Evolutionary conservation across 2,113 vertebrate species (phyloP).

Genomic region (Colius striatus): DNA sequence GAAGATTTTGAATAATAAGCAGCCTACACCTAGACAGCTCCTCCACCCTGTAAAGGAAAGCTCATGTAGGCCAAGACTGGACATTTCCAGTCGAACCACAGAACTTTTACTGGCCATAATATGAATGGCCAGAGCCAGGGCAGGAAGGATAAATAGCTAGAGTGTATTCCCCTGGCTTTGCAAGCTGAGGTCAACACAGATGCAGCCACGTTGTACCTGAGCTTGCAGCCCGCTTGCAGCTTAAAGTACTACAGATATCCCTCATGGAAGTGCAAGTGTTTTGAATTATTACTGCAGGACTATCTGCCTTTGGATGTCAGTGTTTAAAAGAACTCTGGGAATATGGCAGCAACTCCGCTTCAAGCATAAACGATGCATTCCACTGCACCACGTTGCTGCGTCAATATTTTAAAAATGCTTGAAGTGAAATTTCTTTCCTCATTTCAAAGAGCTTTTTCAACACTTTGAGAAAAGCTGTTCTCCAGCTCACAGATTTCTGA

Average conservation of each 20-base stretch:
- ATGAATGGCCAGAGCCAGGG: not conserved
- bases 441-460: conserved; percentile 13
- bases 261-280: not conserved
- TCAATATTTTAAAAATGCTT: not conserved
- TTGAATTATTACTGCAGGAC: not conserved
- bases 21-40: not conserved
- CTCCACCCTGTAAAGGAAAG: not conserved
- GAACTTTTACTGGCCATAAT: not conserved
- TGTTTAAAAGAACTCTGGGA: not conserved
- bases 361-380: not conserved
- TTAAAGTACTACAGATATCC: not conserved
- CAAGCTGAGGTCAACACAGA: not conserved
- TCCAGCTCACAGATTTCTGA: not conserved
- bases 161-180: not conserved
- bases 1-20: not conserved
- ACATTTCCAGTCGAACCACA: not conserved
- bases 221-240: not conserved
- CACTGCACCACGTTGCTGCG: not conserved
- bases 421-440: not conserved
- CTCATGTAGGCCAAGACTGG: not conserved
- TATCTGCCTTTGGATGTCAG: not conserved
- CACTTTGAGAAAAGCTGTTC: not conserved
- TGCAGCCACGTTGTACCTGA: not conserved
- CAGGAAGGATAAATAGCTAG: not conserved
- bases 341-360: not conserved